Conservation (phyloP, 2,113 vertebrate species). For the Oplegnathus fasciatus region DNA sequence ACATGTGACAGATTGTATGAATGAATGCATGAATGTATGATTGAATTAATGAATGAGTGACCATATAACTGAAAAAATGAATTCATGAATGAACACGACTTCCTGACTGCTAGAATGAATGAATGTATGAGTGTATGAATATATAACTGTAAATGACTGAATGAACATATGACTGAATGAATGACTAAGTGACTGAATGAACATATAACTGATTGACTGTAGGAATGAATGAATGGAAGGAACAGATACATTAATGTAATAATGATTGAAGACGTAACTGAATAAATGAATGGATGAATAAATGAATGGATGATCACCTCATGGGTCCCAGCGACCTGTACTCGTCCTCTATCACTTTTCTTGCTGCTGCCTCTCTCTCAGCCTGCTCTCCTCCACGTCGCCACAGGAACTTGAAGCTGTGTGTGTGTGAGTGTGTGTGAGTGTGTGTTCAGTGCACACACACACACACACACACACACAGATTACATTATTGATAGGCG, state of each 20-base stretch:
- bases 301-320: conserved; percentile 38
- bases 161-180: too few species aligned
- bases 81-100: too few species aligned
- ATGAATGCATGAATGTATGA: too few species aligned
- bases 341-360: conserved; percentile 56
- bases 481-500: not conserved
- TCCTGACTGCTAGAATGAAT: too few species aligned
- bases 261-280: not conserved
- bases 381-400: conserved; percentile 9
- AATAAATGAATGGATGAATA: not conserved
- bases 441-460: not conserved
- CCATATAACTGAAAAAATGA: too few species aligned
- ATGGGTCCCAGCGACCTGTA: conserved; percentile 56
- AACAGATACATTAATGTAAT: too few species aligned
- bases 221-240: not conserved
- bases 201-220: too few species aligned
- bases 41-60: too few species aligned
- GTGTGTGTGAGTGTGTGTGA: not conserved
- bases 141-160: not conserved
- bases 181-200: too few species aligned
- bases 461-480: too few species aligned
- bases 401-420: conserved; percentile 58
- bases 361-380: conserved; percentile 25
- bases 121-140: not conserved
- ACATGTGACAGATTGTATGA: too few species aligned